phyloP scores from a whole-genome alignment of 2,888 invertebrate species.

The Sphaeridia pumilis region DNA sequence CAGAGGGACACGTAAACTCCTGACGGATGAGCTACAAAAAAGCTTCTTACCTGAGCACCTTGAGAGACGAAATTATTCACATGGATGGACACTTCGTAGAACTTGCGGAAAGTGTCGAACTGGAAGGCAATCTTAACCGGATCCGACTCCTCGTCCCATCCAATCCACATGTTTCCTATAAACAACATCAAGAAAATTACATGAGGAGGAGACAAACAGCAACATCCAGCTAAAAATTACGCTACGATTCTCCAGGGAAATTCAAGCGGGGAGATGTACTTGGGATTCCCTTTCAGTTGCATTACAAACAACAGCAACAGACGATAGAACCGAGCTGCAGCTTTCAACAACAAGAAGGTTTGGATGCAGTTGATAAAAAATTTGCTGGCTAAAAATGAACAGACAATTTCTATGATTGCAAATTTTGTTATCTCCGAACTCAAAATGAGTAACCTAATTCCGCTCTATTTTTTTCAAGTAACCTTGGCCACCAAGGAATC shows the following conservation, averaged over 20 bases:
- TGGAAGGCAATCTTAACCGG: slow-evolving; percentile 67
- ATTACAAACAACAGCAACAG: background rate
- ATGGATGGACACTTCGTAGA: slow-evolving; percentile 58
- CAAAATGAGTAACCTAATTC: too few species aligned
- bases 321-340: background rate
- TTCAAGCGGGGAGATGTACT: too few species aligned
- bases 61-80: slow-evolving; percentile 68
- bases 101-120: slow-evolving; percentile 63
- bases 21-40: background rate
- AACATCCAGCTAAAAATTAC: background rate
- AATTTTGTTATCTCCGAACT: too few species aligned
- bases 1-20: too few species aligned
- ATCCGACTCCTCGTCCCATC: slow-evolving; percentile 63
- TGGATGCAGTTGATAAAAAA: too few species aligned
- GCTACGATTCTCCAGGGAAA: slow-evolving; percentile 1
- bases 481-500: too few species aligned
- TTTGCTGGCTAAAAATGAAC: too few species aligned
- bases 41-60: slow-evolving; percentile 56
- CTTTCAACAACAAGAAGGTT: too few species aligned
- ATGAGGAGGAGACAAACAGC: background rate
- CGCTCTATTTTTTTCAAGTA: too few species aligned
- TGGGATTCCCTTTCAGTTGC: too few species aligned
- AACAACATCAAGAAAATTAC: slow-evolving; percentile 5
- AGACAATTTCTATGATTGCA: too few species aligned
- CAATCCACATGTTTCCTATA: slow-evolving; percentile 57